Percentiles rank a stretch among this genome's conserved stretches.
These are phyloP conservation scores for Labeo catla DNA, from an alignment of 2,113 vertebrate species.

Conservation along the genomic window DNA sequence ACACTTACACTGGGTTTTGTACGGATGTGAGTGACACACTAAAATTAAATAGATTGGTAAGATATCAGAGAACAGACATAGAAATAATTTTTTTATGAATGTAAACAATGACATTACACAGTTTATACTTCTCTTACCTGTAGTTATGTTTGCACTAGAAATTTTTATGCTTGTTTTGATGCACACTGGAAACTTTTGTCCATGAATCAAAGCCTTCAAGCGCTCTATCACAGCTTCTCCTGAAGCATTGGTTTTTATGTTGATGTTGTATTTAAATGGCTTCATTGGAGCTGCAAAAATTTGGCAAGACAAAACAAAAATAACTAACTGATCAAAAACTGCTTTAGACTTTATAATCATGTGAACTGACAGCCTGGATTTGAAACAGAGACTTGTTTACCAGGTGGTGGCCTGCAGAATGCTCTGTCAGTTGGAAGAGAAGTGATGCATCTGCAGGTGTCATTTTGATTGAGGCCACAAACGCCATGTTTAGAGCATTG, in stretches of 20 bases:
- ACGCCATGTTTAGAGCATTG: neutral
- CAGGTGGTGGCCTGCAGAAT: neutral
- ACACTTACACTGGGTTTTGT: neutral
- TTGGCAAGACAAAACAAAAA: too few species aligned
- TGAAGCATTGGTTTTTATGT: conserved; percentile 17
- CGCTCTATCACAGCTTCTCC: neutral
- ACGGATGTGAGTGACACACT: neutral
- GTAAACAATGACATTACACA: neutral
- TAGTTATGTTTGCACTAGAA: neutral
- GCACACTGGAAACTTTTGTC: neutral
- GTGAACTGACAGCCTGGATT: neutral
- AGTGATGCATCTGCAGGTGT: neutral
- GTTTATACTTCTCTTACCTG: neutral
- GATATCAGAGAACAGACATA: too few species aligned
- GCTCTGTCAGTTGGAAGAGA: neutral
- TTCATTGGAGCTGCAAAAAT: too few species aligned
- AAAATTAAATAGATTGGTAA: neutral
- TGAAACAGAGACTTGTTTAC: neutral
- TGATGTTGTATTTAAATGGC: neutral
- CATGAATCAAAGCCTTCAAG: neutral
- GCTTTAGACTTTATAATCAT: neutral
- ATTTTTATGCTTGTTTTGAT: neutral
- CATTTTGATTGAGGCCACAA: neutral
- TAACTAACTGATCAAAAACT: too few species aligned
- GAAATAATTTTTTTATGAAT: neutral